Evolutionary conservation across 2,797 vertebrate species (phyloP).

Genomic region (Apogon hyalosoma): DNA sequence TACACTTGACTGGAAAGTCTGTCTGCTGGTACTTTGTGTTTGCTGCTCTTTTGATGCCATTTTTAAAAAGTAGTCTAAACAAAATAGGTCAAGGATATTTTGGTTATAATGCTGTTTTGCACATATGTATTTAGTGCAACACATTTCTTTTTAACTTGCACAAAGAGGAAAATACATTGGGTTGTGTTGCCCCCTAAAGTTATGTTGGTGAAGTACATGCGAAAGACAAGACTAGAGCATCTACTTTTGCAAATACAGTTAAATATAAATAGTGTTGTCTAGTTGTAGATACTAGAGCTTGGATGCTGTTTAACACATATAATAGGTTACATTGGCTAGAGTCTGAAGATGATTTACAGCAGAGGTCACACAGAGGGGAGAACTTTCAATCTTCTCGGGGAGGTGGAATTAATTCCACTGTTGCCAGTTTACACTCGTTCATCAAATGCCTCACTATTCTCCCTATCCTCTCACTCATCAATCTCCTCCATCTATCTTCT

Average conservation of each 20-base stretch:
- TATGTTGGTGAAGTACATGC: constrained; percentile 66
- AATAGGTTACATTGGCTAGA: constrained; percentile 40
- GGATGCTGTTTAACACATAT: constrained; percentile 35
- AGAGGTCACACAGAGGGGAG: constrained; percentile 79
- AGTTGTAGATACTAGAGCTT: constrained; percentile 13
- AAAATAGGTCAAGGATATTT: constrained; percentile 57
- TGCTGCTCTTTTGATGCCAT: constrained; percentile 23
- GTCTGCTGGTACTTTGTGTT: constrained; percentile 1
- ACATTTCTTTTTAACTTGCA: constrained; percentile 35
- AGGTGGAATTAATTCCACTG: constrained; percentile 84
- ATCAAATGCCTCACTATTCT: constrained; percentile 84
- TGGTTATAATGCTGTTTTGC: constrained; percentile 22
- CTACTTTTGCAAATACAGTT: neutral
- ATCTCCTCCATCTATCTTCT: constrained; percentile 74
- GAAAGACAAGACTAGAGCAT: constrained; percentile 4
- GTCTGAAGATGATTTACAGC: constrained; percentile 53
- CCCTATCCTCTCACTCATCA: constrained; percentile 77
- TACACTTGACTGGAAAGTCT: constrained; percentile 8
- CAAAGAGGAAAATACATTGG: constrained; percentile 51
- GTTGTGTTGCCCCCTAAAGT: constrained; percentile 81
- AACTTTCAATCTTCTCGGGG: constrained; percentile 77
- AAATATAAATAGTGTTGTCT: constrained; percentile 6
- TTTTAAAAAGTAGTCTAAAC: constrained; percentile 34
- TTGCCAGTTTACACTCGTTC: constrained; percentile 85
- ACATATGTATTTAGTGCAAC: constrained; percentile 19